A percentile compares a stretch with the other conserved stretches of the same genome.
phyloP scores from a whole-genome alignment of 2,113 vertebrate species.

The Atrichornis clamosus region DNA sequence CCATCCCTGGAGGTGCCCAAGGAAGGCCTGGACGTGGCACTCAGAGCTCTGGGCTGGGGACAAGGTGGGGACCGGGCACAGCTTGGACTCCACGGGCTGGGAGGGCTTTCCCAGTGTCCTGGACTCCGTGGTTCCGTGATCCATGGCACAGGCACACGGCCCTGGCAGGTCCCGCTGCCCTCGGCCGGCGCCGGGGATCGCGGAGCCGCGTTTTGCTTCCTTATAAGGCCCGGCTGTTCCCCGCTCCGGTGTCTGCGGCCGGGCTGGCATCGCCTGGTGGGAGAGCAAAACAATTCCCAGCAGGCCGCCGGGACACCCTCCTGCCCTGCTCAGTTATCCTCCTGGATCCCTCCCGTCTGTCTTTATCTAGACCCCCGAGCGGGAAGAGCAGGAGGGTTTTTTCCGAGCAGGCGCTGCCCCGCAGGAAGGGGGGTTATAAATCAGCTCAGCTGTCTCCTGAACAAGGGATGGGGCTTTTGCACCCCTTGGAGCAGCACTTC shows the following conservation, averaged over 20 bases:
- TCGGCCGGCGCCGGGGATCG: not conserved
- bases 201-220: slow-evolving; percentile 55
- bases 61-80: accelerated
- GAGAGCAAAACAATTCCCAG: slow-evolving; percentile 35
- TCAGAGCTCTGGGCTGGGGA: not conserved
- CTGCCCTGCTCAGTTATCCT: not conserved
- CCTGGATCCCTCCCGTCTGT: no score
- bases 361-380: accelerated
- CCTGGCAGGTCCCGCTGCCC: slow-evolving; percentile 38
- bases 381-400: accelerated
- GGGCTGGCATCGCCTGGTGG: not conserved
- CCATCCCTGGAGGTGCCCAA: not conserved
- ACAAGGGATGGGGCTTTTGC: not conserved
- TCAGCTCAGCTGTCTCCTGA: not conserved
- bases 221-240: slow-evolving; percentile 70
- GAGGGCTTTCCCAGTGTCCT: accelerated
- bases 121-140: accelerated
- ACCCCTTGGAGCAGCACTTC: not conserved
- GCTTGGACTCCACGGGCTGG: accelerated
- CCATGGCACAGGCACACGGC: not conserved
- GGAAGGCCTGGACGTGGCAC: accelerated
- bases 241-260: not conserved
- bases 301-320: not conserved
- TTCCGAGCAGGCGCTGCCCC: not conserved
- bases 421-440: accelerated